Conservation (phyloP, 2,888 invertebrate genomes). For the Hirtodrosophila confusa region DNA sequence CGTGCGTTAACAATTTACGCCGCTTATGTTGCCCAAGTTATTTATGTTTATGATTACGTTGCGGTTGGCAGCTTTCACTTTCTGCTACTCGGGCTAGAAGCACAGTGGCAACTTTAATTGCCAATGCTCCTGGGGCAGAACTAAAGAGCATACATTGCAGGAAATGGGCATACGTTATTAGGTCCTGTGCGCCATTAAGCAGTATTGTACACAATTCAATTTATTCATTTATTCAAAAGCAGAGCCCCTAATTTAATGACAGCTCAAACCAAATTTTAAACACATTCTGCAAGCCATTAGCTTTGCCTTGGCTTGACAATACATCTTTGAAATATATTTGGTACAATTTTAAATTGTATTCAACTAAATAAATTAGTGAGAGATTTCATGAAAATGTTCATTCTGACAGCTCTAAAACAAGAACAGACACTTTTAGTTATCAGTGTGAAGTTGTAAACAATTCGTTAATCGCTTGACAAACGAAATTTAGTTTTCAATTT, state of each 20-base stretch:
- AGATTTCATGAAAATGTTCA: too few species aligned
- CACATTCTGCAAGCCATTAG: too few species aligned
- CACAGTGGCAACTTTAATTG: conserved; percentile 7
- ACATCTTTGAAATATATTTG: too few species aligned
- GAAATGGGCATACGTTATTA: conserved; percentile 17
- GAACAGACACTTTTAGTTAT: too few species aligned
- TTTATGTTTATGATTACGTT: conserved; percentile 76
- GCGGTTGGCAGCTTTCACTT: conserved; percentile 56
- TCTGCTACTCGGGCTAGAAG: conserved; percentile 4
- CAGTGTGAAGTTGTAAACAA: conserved; percentile 38
- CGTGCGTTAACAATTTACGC: conserved; percentile 68
- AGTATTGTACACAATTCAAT: too few species aligned
- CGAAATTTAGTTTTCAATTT: conserved; percentile 48
- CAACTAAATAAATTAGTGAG: too few species aligned
- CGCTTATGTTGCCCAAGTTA: conserved; percentile 67
- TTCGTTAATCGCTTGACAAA: conserved; percentile 50
- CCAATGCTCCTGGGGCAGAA: background rate
- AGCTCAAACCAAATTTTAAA: too few species aligned
- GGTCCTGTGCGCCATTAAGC: conserved; percentile 9
- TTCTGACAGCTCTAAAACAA: too few species aligned
- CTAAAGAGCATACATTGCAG: conserved; percentile 11
- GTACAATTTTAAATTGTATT: too few species aligned
- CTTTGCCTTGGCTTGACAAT: too few species aligned
- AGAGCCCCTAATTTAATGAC: too few species aligned
- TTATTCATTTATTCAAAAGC: too few species aligned